These are phyloP conservation scores for Formicarius rufipectus DNA, from an alignment of 2,113 vertebrate genomes.

Conservation along the genomic window DNA sequence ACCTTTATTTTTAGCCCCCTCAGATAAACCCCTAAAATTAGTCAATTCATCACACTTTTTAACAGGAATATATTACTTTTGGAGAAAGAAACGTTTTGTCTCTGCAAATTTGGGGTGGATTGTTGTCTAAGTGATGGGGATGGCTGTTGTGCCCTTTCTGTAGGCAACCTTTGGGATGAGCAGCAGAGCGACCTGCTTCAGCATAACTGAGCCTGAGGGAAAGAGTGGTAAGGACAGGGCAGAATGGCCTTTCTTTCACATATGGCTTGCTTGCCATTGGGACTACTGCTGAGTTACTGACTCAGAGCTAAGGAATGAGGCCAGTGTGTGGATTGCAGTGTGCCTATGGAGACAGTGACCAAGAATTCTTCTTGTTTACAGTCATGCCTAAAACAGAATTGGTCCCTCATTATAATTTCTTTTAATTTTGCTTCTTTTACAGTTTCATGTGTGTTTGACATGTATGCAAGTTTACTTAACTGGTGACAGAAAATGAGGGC, in stretches of 20 bases:
- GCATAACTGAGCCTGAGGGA: not conserved
- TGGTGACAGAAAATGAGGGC: not conserved
- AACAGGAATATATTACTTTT: not conserved
- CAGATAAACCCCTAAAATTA: not conserved
- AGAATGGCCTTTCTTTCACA: not conserved
- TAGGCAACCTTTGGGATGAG: not conserved
- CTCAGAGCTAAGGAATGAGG: not conserved
- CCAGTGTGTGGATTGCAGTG: not conserved
- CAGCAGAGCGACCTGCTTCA: not conserved
- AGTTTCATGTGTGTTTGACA: not conserved
- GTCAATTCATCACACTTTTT: not conserved
- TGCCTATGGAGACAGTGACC: accelerated
- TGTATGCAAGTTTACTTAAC: not conserved
- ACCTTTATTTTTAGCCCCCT: not conserved
- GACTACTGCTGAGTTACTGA: not conserved
- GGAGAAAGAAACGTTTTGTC: not conserved
- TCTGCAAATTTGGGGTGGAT: not conserved
- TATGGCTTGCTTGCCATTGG: not conserved
- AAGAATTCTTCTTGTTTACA: not conserved
- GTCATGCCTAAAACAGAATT: not conserved
- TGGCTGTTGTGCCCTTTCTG: not conserved
- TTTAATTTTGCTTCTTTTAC: not conserved
- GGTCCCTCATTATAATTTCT: not conserved
- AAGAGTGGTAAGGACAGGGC: not conserved
- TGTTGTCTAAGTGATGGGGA: not conserved